phyloP scores from a whole-genome alignment of 2,113 vertebrate genomes.

The Perca flavescens region DNA sequence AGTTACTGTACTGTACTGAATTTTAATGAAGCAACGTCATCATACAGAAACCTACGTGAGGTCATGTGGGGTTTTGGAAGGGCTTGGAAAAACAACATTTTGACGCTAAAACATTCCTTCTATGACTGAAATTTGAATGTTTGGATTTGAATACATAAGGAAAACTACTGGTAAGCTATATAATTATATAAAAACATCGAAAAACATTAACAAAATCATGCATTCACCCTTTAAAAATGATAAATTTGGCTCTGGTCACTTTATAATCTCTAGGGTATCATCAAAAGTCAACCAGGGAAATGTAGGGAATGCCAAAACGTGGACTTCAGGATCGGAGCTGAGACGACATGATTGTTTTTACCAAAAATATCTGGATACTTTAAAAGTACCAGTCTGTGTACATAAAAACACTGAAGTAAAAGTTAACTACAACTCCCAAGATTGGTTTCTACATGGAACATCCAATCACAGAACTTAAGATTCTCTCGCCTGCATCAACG shows the following conservation, averaged over 20 bases:
- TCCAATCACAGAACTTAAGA: background rate
- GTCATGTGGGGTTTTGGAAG: too few relatives aligned
- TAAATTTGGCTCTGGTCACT: background rate
- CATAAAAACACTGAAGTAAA: background rate
- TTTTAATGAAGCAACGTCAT: too few relatives aligned
- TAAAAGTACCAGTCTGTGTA: background rate
- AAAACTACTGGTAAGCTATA: too few relatives aligned
- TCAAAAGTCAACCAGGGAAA: background rate
- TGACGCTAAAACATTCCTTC: too few relatives aligned
- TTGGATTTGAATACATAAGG: too few relatives aligned
- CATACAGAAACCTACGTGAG: too few relatives aligned
- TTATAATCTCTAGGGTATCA: too few relatives aligned
- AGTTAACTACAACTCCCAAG: background rate
- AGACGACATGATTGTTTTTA: background rate
- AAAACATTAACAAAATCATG: too few relatives aligned
- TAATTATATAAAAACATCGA: too few relatives aligned
- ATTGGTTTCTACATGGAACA: background rate
- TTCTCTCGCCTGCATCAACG: background rate
- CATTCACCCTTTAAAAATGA: background rate
- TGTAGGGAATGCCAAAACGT: background rate
- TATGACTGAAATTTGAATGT: too few relatives aligned
- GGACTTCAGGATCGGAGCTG: background rate
- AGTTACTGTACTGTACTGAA: too few relatives aligned
- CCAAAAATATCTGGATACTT: background rate
- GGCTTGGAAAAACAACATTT: too few relatives aligned